Evolutionary conservation across 2,888 invertebrate species (phyloP), one percentile per base, ranked within the genome.

Genomic region (Resseliella maxima): DNA sequence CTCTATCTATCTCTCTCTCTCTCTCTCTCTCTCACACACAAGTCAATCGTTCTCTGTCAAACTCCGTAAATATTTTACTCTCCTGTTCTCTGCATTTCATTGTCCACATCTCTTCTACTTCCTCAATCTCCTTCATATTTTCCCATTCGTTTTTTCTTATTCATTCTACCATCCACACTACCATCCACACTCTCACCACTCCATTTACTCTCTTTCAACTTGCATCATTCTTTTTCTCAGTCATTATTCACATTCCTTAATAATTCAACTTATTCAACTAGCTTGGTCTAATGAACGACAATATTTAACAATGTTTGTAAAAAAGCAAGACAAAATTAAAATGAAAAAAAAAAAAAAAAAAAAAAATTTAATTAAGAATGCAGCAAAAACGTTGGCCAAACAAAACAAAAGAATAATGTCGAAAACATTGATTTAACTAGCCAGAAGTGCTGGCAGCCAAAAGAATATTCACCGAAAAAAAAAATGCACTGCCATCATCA

Each of bases 241-340:
- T n/a, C n/a, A n/a, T n/a, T n/a, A n/a, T n/a, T n/a, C n/a, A n/a
- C n/a, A n/a, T n/a, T n/a, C n/a, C n/a, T n/a, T n/a, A n/a, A n/a
- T n/a, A n/a, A n/a, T n/a, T n/a, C n/a, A n/a, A n/a, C n/a, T n/a
- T n/a, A n/a, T n/a, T n/a, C n/a, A n/a, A n/a, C n/a, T n/a, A n/a
- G n/a, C n/a, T n/a, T n/a, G n/a, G 3, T 59, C 59, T 59, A 59
- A 59, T 59, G 59, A 59, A 59, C 59, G 59, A n/a, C 59, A 59
- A 59, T 59, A 59, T 59, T 59, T 59, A 59, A 24, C 59, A 59
- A 24, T 6, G 50, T 21, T 50, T 18, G 21, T 18, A 50, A 31
- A 72, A 72, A 72, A 72, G 18, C 72, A 35, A 31, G 31, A 59
- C 59, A n/a, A n/a, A 72, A 72, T 72, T 72, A 35, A 72, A 72